Evolutionary conservation across 1,140 invertebrate genomes (phyloP).

Genomic region (Papilio machaon): DNA sequence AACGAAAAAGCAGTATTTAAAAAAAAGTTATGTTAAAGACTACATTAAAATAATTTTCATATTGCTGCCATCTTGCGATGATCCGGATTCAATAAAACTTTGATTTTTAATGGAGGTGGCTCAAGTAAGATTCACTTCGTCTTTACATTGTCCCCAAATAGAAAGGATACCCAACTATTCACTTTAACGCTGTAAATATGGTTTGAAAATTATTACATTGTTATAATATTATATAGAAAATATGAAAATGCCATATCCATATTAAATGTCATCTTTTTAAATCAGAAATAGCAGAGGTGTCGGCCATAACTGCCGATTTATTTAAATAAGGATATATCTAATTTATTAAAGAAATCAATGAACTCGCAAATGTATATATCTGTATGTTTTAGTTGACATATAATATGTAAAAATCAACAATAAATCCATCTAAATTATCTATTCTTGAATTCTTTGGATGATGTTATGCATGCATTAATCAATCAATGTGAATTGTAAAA

Average conservation of each 20-base stretch:
- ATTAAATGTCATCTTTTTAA: conserved; percentile 7
- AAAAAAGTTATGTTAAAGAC: too few species aligned
- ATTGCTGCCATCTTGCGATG: too few species aligned
- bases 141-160: too few species aligned
- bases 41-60: too few species aligned
- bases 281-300: conserved; percentile 44
- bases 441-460: conserved; percentile 36
- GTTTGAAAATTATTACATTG: too few species aligned
- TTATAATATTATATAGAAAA: background rate
- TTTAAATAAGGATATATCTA: conserved; percentile 51
- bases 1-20: background rate
- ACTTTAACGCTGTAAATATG: too few species aligned
- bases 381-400: conserved; percentile 44
- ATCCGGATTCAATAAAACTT: too few species aligned
- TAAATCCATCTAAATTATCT: conserved; percentile 46
- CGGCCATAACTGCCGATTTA: conserved; percentile 53
- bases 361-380: conserved; percentile 40
- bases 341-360: conserved; percentile 60
- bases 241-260: conserved; percentile 33
- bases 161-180: too few species aligned
- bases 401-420: conserved; percentile 44
- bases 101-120: too few species aligned
- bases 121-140: too few species aligned
- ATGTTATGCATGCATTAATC: conserved; percentile 22
- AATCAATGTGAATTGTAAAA: background rate